These are phyloP conservation scores for Ichneumoninae sp. DNA, from an alignment of 2,888 invertebrate species.

Conservation along the genomic window DNA sequence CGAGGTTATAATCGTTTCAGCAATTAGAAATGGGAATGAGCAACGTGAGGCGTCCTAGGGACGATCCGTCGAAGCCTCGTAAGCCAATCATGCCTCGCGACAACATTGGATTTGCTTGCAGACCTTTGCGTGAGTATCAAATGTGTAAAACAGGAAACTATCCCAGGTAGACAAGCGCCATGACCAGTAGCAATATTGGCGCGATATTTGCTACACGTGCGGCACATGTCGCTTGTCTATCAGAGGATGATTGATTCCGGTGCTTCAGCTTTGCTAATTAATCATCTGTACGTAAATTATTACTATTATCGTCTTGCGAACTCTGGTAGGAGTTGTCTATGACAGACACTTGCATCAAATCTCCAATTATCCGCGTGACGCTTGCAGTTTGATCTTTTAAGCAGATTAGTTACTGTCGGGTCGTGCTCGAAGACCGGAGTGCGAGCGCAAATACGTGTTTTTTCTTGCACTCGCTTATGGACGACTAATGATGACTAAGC, in stretches of 20 bases:
- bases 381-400: neutral
- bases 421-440: no score
- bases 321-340: neutral
- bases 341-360: neutral
- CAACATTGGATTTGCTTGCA: slow-evolving; percentile 68
- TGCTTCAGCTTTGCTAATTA: neutral
- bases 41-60: slow-evolving; percentile 68
- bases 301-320: neutral
- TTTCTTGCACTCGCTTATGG: no score
- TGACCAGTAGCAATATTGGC: no score
- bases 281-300: neutral
- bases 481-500: no score
- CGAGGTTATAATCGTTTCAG: slow-evolving; percentile 16
- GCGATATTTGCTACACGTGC: no score
- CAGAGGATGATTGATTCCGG: neutral
- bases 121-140: slow-evolving; percentile 68
- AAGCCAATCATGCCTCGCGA: slow-evolving; percentile 69
- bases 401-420: neutral
- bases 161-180: no score
- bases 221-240: no score
- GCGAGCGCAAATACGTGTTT: no score
- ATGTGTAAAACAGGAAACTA: neutral
- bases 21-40: slow-evolving; percentile 65
- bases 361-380: slow-evolving; percentile 4
- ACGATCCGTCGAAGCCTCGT: slow-evolving; percentile 65